These are phyloP conservation scores for Theocolax elegans DNA, from an alignment of 1,140 invertebrate species.

Conservation along the genomic window DNA sequence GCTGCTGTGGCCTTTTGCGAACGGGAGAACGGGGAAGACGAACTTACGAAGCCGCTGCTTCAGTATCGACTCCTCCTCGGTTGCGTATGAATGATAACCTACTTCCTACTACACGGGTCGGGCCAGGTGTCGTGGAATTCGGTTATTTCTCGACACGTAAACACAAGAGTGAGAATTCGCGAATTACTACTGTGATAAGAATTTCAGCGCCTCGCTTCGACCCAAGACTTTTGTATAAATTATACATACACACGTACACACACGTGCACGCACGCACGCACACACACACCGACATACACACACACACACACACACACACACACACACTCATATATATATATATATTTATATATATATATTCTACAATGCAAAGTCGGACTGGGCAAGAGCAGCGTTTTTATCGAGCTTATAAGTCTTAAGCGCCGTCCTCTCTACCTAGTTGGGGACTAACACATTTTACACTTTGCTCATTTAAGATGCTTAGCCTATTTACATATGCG, in stretches of 20 bases:
- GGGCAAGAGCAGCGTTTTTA: slow-evolving; percentile 28
- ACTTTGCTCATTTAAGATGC: background rate
- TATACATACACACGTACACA: slow-evolving; percentile 6
- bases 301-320: background rate
- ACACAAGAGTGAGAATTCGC: slow-evolving; percentile 30
- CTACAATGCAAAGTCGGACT: slow-evolving; percentile 10
- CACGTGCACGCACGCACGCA: background rate
- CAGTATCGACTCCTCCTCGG: slow-evolving; percentile 9
- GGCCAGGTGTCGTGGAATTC: background rate
- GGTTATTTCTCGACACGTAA: slow-evolving; percentile 14
- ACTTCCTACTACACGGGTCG: background rate
- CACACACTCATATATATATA: too few species aligned
- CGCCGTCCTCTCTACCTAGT: slow-evolving; percentile 1
- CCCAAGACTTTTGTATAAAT: slow-evolving; percentile 29
- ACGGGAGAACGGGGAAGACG: background rate
- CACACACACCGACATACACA: background rate
- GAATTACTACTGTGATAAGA: slow-evolving; percentile 41
- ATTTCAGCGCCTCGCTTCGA: slow-evolving; percentile 11
- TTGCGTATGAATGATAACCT: slow-evolving; percentile 9
- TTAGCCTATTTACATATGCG: slow-evolving; percentile 12
- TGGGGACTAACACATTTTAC: background rate
- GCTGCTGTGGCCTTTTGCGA: slow-evolving; percentile 29
- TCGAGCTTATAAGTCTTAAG: slow-evolving; percentile 36
- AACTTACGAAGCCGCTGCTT: background rate
- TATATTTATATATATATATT: background rate